These are phyloP conservation scores for Amphiprion clarkii DNA, from an alignment of 2,797 vertebrate genomes.

Conservation along the genomic window DNA sequence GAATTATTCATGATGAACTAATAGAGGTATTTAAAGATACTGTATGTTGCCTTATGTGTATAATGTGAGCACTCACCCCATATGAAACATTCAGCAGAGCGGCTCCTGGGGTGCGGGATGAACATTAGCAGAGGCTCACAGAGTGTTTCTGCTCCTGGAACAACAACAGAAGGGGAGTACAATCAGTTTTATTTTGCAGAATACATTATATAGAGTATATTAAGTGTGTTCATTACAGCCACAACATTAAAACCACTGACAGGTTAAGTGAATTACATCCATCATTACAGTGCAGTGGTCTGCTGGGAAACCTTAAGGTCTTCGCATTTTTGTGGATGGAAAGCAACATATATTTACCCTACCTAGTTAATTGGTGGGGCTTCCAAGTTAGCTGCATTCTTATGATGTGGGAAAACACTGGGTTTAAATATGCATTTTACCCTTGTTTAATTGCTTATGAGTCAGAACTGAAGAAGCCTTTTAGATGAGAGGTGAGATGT, in stretches of 20 bases:
- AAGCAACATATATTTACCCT: too few relatives aligned
- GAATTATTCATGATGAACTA: constrained; percentile 68
- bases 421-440: too few relatives aligned
- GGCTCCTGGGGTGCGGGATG: constrained; percentile 29
- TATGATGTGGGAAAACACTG: too few relatives aligned
- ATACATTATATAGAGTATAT: background rate
- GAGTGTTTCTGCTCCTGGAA: background rate
- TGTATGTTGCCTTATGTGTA: constrained; percentile 25
- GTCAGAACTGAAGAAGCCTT: too few relatives aligned
- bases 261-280: too few relatives aligned
- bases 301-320: too few relatives aligned
- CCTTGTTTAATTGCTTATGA: too few relatives aligned
- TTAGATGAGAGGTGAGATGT: too few relatives aligned
- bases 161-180: constrained; percentile 5
- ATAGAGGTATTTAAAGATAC: constrained; percentile 64
- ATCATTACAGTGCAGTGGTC: too few relatives aligned
- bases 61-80: constrained; percentile 55
- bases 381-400: too few relatives aligned
- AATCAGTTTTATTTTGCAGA: background rate
- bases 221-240: background rate
- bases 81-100: constrained; percentile 22
- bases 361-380: too few relatives aligned
- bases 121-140: constrained; percentile 10
- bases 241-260: background rate
- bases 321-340: too few relatives aligned